Evolutionary conservation across 1,140 invertebrate genomes (phyloP), one percentile per base, ranked within the genome.

Genomic region (Drosophila insularis): DNA sequence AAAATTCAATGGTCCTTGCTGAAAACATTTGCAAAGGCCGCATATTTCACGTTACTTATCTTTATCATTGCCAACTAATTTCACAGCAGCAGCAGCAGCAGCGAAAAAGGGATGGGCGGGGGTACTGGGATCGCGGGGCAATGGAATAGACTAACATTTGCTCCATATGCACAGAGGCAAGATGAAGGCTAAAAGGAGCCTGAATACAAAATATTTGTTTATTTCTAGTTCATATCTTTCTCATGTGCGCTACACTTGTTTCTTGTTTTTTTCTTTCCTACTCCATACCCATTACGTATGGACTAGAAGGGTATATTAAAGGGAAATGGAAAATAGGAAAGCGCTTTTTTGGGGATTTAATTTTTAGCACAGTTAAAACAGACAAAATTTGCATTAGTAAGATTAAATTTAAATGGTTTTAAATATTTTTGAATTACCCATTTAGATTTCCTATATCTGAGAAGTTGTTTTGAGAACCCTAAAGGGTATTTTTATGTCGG

Each of bases 61-160:
- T 89, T 89, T 89, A 89, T 89, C 80, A 89, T 89, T 89, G 84
- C 84, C 84, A 89, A 89, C 84, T 89, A 89, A 89, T 89, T 89
- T 89, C 84, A 80, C 82, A 86, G 78, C 65, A 46, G 40, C 21
- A 62, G 31, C 2, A 32, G 35, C 7, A 37, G 54, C 23, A 4
- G 13, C 11, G n/a, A 11, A n/a, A 23, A 31, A 7, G 23, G 23
- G 13, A 35, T 35, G n/a, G 32, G 3, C 11, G 55, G 39, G 21
- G 53, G 8, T 3, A 37, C 4, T 6, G 50, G 31, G 60, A 40
- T 32, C 1, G 13, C 19, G 31, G 37, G 62, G 14, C 10, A 31
- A 35, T 10, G n/a, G 39, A 64, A 55, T n/a, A 64, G 35, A 68
- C 19, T 55, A 50, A 50, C 43, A 50, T 50, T 50, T 50, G 4